Conservation (phyloP, 2,888 invertebrate species). For the Tenthredo mesomela region DNA sequence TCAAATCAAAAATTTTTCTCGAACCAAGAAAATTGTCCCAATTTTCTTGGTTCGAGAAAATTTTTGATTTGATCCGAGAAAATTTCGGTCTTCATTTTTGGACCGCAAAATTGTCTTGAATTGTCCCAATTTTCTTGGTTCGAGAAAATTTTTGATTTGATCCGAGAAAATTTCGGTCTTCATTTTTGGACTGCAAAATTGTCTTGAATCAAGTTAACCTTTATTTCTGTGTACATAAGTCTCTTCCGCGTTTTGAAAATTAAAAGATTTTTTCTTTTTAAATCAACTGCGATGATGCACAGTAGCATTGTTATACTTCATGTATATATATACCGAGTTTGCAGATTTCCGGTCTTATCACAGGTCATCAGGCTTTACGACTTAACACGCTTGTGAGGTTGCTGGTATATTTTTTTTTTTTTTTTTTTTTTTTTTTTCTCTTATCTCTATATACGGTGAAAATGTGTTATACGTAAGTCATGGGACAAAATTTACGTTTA, state of each 20-base stretch:
- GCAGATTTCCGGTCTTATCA: conserved; percentile 14
- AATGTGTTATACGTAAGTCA: not conserved
- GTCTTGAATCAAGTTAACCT: no score
- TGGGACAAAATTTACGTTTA: not conserved
- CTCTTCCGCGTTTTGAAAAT: not conserved
- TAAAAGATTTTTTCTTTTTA: not conserved
- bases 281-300: not conserved
- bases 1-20: no score
- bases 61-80: no score
- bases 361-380: conserved; percentile 14
- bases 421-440: not conserved
- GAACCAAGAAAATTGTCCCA: no score
- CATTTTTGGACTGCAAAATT: no score
- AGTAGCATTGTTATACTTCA: not conserved
- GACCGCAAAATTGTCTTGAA: no score
- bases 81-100: no score
- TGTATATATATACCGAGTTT: not conserved
- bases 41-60: no score
- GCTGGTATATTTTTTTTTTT: not conserved
- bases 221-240: no score
- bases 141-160: no score
- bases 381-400: conserved; percentile 2
- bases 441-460: not conserved
- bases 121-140: no score
- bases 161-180: no score